Conservation (phyloP, 2,888 invertebrate genomes). For the Clanis bilineata region DNA sequence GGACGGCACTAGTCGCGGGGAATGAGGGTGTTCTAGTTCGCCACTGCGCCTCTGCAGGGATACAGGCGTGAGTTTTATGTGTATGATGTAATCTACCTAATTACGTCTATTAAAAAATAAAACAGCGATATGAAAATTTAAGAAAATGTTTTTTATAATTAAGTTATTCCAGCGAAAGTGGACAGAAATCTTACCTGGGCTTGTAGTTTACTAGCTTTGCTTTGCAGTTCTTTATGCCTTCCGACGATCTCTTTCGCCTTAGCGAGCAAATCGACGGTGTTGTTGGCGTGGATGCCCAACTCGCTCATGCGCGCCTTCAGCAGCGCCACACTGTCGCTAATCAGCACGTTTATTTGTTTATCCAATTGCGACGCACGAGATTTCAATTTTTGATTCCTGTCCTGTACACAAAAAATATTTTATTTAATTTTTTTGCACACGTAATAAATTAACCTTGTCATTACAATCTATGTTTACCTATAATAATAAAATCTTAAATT, state of each 20-base stretch:
- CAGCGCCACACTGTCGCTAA: conserved; percentile 94
- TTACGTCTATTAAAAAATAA: too few relatives aligned
- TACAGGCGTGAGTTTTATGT: too few relatives aligned
- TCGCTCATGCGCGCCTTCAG: conserved; percentile 95
- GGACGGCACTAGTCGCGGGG: too few relatives aligned
- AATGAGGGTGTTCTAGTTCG: too few relatives aligned
- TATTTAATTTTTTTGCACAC: background rate
- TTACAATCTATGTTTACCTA: too few relatives aligned
- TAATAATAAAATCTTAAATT: too few relatives aligned
- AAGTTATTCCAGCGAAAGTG: background rate
- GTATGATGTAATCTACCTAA: too few relatives aligned
- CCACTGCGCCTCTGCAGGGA: too few relatives aligned
- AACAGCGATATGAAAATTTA: too few relatives aligned
- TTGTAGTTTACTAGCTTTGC: conserved; percentile 93
- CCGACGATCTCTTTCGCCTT: conserved; percentile 96
- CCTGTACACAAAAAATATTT: conserved; percentile 61
- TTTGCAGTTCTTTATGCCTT: conserved; percentile 95
- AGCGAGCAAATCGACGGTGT: conserved; percentile 91
- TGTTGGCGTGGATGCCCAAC: conserved; percentile 93
- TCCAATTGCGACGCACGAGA: conserved; percentile 94
- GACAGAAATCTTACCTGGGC: conserved; percentile 84
- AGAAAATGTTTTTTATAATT: too few relatives aligned
- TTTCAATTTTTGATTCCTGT: conserved; percentile 90
- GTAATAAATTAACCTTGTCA: background rate
- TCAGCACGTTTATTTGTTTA: conserved; percentile 95